Evolutionary conservation across 2,888 invertebrate genomes (phyloP).

Genomic region (Calephelis perditalis): DNA sequence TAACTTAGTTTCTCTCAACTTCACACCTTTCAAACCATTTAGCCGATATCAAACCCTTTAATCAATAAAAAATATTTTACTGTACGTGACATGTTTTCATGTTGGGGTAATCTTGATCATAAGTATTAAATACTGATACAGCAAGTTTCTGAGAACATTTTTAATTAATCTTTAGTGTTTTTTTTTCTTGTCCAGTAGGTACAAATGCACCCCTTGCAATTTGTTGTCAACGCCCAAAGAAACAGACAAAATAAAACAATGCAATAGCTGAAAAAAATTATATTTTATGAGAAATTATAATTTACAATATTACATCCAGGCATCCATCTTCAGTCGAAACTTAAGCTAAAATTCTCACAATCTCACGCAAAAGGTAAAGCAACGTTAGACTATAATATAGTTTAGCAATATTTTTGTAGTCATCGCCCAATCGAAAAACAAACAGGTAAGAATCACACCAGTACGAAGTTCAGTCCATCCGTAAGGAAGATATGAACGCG

Average conservation of each 20-base stretch:
- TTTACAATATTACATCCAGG: conserved; percentile 79
- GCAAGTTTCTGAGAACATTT: too few relatives aligned
- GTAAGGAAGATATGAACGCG: conserved; percentile 43
- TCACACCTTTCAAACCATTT: too few relatives aligned
- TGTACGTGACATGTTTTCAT: too few relatives aligned
- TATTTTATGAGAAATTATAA: conserved; percentile 80
- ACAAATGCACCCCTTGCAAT: too few relatives aligned
- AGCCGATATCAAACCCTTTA: too few relatives aligned
- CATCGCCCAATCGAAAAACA: conserved; percentile 65
- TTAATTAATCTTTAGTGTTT: too few relatives aligned
- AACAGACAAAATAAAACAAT: conserved; percentile 54
- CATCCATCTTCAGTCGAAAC: conserved; percentile 79
- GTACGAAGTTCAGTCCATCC: conserved; percentile 62
- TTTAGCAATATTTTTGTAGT: conserved; percentile 75
- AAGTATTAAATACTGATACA: too few relatives aligned
- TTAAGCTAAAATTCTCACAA: conserved; percentile 79
- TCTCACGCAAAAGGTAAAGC: conserved; percentile 79
- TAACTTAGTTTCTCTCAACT: too few relatives aligned
- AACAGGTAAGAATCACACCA: conserved; percentile 57
- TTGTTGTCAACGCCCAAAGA: not conserved
- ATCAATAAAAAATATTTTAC: too few relatives aligned
- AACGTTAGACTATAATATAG: conserved; percentile 79
- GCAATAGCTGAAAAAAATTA: conserved; percentile 78
- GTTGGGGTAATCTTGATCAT: too few relatives aligned
- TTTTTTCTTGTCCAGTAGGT: too few relatives aligned